A percentile compares a stretch with the other conserved stretches of the same genome.
Conservation (phyloP, 1,140 invertebrate genomes). For the Heliconius hewitsoni region DNA sequence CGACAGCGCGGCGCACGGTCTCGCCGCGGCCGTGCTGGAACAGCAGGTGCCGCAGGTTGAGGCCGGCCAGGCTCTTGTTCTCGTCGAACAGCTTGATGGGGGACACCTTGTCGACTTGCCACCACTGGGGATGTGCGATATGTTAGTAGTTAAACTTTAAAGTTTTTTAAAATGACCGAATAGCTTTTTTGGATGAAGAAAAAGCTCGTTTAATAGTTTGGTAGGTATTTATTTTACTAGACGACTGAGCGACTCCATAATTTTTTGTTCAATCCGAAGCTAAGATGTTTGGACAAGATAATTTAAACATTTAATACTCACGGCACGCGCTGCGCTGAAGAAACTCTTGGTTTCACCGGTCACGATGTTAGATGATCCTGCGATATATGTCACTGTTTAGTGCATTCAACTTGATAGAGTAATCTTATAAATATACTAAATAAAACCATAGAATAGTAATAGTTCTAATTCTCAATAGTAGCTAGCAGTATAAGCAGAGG, state of each 20-base stretch:
- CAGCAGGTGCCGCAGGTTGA: constrained; percentile 92
- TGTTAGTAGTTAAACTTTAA: neutral
- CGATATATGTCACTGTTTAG: constrained; percentile 50
- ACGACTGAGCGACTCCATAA: neutral
- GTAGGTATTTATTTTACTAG: too few relatives aligned
- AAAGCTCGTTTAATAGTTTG: too few relatives aligned
- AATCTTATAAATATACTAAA: neutral
- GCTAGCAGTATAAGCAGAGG: too few relatives aligned
- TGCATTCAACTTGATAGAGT: constrained; percentile 30
- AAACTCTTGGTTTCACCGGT: constrained; percentile 94
- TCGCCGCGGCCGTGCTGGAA: constrained; percentile 89
- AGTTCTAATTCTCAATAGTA: neutral
- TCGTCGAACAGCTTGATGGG: constrained; percentile 94
- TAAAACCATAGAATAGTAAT: neutral
- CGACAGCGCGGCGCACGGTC: constrained; percentile 86
- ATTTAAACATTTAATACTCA: constrained; percentile 82
- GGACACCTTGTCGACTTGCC: constrained; percentile 94
- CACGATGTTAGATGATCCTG: constrained; percentile 91
- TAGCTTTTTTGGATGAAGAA: too few relatives aligned
- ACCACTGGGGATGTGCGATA: constrained; percentile 84
- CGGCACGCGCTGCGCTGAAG: constrained; percentile 92
- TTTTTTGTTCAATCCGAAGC: neutral
- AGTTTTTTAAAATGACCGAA: neutral
- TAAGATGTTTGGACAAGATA: constrained; percentile 1
- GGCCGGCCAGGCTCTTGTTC: constrained; percentile 91